Evolutionary conservation across 2,888 invertebrate genomes (phyloP), one percentile per base, ranked within the genome.

Genomic region (Temnothorax ravouxi): DNA sequence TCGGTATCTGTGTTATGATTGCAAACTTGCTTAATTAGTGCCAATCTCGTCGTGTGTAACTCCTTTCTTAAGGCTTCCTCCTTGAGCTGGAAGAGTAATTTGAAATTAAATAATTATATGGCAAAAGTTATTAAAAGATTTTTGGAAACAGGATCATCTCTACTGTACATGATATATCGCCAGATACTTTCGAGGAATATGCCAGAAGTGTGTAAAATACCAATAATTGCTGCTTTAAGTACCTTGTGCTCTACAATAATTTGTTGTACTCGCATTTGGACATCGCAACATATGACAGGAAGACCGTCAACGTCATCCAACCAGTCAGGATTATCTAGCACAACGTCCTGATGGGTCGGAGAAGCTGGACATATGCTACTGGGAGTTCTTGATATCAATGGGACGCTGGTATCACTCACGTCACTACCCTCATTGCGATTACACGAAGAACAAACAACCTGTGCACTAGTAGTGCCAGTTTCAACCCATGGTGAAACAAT

Each of bases 221-320:
- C 38, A 29, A 15, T 54, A 56, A 66, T 1, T 79, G 21, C 21
- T 34, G 18, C 54, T 79, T 38, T 8, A 71, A 71, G 44, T 93
- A 98, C 98, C 96, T 97, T 97, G 94, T 98, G 97, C 89, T 97
- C 97, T 83, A 97, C 96, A 91, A 98, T 97, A 92, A 99, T 97
- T 95, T 98, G 97, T 93, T 97, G 97, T 92, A 99, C 96, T 88
- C 98, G 95, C 87, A 96, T 96, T 95, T 98, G 98, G 88, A 97
- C 96, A 86, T 97, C 97, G 93, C 97, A 97, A 87, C 96, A 95
- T 84, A 97, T 96, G 61, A 97, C 96, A 85, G 97, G 96, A 92
- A 98, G 95, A 64, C 98, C 98, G 95, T 98, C 97, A 62, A 97
- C 96, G 87, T 97, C 96, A 92, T 97, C 97, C 76, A 96, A 93